Conservation (phyloP, 2,113 vertebrate species). For the Eulacestoma nigropectus region DNA sequence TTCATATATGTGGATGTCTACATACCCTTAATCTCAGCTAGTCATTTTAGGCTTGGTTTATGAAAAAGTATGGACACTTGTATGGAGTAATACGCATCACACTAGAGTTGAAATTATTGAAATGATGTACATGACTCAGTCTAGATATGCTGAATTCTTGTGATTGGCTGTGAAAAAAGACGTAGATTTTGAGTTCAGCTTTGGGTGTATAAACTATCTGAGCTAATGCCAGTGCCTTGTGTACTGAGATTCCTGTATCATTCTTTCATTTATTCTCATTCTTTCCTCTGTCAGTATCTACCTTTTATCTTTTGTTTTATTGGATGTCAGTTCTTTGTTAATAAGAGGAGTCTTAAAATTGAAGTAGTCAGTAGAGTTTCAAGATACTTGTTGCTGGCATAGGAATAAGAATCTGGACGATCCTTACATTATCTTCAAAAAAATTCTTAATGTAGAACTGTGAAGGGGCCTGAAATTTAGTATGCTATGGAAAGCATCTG, state of each 20-base stretch:
- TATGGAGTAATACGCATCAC: not conserved
- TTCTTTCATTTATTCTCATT: not conserved
- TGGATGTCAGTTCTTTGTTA: not conserved
- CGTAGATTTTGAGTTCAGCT: accelerated
- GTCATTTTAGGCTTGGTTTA: not conserved
- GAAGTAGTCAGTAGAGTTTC: not conserved
- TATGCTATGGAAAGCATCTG: not conserved
- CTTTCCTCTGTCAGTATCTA: not conserved
- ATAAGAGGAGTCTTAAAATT: not conserved
- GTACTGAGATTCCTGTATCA: not conserved
- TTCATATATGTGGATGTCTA: not conserved
- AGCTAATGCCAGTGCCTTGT: not conserved
- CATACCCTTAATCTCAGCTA: not conserved
- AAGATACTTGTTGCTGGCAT: not conserved
- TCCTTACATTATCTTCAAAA: not conserved
- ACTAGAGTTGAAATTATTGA: not conserved
- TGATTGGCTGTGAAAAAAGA: not conserved
- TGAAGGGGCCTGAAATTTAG: constrained; percentile 7
- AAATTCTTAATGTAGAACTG: not conserved
- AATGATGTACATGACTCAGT: not conserved
- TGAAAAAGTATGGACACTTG: not conserved
- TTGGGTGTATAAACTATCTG: not conserved
- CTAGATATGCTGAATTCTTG: not conserved
- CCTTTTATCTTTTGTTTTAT: not conserved
- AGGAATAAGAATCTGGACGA: not conserved